Evolutionary conservation across 2,113 vertebrate species (phyloP), one percentile per base, ranked within the genome.

Genomic region (Neoarius graeffei): DNA sequence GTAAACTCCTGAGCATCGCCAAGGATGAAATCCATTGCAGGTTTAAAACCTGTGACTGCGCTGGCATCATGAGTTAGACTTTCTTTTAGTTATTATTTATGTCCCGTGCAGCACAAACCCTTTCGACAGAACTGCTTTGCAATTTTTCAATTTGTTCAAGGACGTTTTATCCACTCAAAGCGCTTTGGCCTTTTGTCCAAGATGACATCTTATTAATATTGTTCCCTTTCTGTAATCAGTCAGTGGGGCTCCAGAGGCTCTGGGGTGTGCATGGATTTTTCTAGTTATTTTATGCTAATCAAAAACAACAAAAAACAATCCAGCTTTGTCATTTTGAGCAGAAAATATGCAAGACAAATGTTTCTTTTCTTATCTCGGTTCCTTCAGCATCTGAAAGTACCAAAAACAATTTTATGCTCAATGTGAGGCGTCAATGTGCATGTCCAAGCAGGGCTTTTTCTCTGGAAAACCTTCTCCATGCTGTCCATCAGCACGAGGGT

Each of bases 141-240:
- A 5, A 66, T 66, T 50, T 57, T 23, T 42, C 52, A 48, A 11
- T 62, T 66, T 76, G 7, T 62, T 73, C 52, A 86, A 67, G 8
- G 54, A 54, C 59, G 0, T 19, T 71, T 35, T 71, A 71, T 71
- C 7, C 2, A 3, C 30, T 15, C 30, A 19, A 17, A 42, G 3
- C 30, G 1, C 42, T 71, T 35, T 35, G 7, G 30, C 17, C 27
- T 30, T 69, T 30, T 6, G 67, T 30, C 23, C 52, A 74, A 62
- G 57, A 73, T 74, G 17, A 54, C 66, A 62, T 83, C 48, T 74
- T n/a, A 87, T 87, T 35, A 71, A 67, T 73, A 48, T 57, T 52
- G 57, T 73, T 74, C 4, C 14, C 13, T 42, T 42, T n/a, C 42
- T 69, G 77, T 57, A 81, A 87, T 27, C 64, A 35, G 62, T 60